These are phyloP conservation scores for Lasiommata megera DNA, from an alignment of 2,888 invertebrate species.

Conservation along the genomic window DNA sequence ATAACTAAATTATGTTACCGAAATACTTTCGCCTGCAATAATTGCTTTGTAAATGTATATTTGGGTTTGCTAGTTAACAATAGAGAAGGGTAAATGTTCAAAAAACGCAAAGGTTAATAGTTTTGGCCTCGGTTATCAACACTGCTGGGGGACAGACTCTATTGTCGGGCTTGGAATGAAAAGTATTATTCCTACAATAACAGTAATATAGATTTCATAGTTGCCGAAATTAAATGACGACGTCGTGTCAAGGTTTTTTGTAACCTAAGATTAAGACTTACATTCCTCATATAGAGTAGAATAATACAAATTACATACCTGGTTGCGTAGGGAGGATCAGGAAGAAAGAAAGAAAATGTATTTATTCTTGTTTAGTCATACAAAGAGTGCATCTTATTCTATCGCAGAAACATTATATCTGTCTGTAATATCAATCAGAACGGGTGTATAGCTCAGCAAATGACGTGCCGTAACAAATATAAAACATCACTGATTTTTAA, in stretches of 20 bases:
- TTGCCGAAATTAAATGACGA: constrained; percentile 28
- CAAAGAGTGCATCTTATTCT: too few relatives aligned
- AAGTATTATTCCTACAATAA: not conserved
- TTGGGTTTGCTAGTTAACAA: not conserved
- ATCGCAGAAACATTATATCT: too few relatives aligned
- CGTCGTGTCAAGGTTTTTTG: not conserved
- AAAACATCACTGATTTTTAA: too few relatives aligned
- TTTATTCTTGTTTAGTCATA: too few relatives aligned
- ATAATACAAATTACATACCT: too few relatives aligned
- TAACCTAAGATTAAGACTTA: too few relatives aligned
- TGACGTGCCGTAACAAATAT: too few relatives aligned
- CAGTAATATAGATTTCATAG: constrained; percentile 26
- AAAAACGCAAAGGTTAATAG: constrained; percentile 30
- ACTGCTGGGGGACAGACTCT: constrained; percentile 41
- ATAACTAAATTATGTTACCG: not conserved
- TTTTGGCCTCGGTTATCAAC: constrained; percentile 32
- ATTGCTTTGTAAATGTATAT: not conserved
- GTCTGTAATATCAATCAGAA: too few relatives aligned
- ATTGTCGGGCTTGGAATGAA: constrained; percentile 37
- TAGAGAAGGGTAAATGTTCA: not conserved
- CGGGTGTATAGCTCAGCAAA: too few relatives aligned
- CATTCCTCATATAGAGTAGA: too few relatives aligned
- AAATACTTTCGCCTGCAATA: not conserved
- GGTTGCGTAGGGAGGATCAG: too few relatives aligned
- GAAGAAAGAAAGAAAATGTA: too few relatives aligned